Percentiles rank a stretch among this genome's conserved stretches.
These are phyloP conservation scores for Cyanistes caeruleus DNA, from an alignment of 2,113 vertebrate species.

Conservation along the genomic window DNA sequence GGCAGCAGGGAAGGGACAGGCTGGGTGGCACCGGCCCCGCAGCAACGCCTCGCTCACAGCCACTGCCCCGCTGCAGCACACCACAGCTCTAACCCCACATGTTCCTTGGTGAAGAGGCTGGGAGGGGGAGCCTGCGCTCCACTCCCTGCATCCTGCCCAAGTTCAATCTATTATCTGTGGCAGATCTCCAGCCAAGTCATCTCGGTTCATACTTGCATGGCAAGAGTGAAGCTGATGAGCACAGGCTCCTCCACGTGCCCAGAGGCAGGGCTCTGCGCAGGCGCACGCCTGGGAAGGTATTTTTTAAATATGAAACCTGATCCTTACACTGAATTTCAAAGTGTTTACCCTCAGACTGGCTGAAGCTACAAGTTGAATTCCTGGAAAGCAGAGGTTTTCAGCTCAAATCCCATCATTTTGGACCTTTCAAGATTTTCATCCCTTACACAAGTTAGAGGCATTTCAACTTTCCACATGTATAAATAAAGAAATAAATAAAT, in stretches of 20 bases:
- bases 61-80: accelerated
- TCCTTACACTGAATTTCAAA: not conserved
- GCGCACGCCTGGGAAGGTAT: accelerated
- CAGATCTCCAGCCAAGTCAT: conserved; percentile 1
- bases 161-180: not conserved
- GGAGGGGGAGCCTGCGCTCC: accelerated
- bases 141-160: not conserved
- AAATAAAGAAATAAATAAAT: not conserved
- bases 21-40: not conserved
- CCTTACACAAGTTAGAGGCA: not conserved
- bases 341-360: not conserved
- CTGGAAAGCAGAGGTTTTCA: conserved; percentile 22
- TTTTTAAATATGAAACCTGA: not conserved
- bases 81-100: not conserved
- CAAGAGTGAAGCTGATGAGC: not conserved
- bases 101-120: not conserved
- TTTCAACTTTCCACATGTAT: not conserved
- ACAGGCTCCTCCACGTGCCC: not conserved
- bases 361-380: not conserved
- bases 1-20: not conserved
- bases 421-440: not conserved
- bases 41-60: not conserved
- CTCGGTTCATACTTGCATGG: not conserved
- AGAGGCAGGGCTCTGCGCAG: not conserved
- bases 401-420: not conserved